Evolutionary conservation across 1,140 invertebrate genomes (phyloP).

Genomic region (Plectrocnemia conspersa): DNA sequence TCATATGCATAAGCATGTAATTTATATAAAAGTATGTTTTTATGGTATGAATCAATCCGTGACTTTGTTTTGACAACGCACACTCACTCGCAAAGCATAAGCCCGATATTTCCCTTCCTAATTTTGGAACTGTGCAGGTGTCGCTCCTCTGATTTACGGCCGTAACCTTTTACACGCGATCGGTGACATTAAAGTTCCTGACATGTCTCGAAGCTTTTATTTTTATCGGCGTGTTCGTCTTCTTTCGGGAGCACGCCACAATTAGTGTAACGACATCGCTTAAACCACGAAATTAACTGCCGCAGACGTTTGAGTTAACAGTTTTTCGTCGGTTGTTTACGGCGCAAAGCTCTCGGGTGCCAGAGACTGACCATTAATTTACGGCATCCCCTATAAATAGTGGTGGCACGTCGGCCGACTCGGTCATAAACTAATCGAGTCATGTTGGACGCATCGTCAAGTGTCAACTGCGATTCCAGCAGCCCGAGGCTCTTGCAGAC

Average conservation of each 20-base stretch:
- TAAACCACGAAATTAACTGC: conserved; percentile 8
- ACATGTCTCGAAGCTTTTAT: conserved; percentile 2
- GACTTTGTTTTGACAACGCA: too few species aligned
- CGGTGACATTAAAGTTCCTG: too few species aligned
- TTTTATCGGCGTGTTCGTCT: conserved; percentile 7
- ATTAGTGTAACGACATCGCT: conserved; percentile 10
- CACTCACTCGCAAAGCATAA: too few species aligned
- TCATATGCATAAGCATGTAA: too few species aligned
- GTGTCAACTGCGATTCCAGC: not conserved
- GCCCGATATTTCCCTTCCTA: too few species aligned
- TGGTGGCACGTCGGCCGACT: not conserved
- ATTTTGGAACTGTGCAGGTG: too few species aligned
- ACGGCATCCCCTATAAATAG: not conserved
- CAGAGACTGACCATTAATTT: conserved; percentile 5
- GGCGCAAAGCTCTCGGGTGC: not conserved
- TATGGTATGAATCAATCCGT: too few species aligned
- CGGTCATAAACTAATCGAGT: conserved; percentile 6
- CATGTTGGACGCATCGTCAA: conserved; percentile 3
- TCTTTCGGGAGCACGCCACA: not conserved
- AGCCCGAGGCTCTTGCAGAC: too few species aligned
- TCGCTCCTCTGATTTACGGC: too few species aligned
- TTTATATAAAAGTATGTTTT: too few species aligned
- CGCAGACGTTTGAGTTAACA: conserved; percentile 9
- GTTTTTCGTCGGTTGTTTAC: conserved; percentile 8
- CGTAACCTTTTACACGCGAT: too few species aligned